Conservation (phyloP, 2,113 vertebrate species). For the Rafetus swinhoei region DNA sequence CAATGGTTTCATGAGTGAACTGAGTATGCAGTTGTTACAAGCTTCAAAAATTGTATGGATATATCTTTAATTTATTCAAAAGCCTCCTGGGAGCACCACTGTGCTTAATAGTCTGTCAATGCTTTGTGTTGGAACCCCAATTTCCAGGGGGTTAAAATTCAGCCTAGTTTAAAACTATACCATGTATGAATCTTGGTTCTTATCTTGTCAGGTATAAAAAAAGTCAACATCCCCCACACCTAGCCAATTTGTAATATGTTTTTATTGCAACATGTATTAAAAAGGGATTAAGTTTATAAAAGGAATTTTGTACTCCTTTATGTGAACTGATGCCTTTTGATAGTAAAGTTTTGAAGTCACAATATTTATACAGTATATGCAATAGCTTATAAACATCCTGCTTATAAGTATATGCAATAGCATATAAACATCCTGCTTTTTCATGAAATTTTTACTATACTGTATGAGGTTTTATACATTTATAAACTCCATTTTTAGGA, state of each 20-base stretch:
- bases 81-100: not conserved
- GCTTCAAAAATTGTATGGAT: not conserved
- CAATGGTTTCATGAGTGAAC: not conserved
- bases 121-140: fast-evolving
- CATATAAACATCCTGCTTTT: not conserved
- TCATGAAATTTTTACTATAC: not conserved
- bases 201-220: not conserved
- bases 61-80: not conserved
- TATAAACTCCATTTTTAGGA: not conserved
- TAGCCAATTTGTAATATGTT: not conserved
- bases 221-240: fast-evolving
- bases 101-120: too few relatives aligned
- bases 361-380: not conserved
- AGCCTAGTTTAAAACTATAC: not conserved
- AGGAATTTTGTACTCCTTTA: not conserved
- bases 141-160: not conserved
- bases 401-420: not conserved
- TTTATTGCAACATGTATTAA: not conserved
- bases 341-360: not conserved
- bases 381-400: not conserved
- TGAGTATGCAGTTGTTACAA: fast-evolving
- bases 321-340: not conserved
- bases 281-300: not conserved
- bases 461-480: not conserved
- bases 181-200: not conserved